Evolutionary conservation across 2,888 invertebrate genomes (phyloP).

Genomic region (Papilio gigon): DNA sequence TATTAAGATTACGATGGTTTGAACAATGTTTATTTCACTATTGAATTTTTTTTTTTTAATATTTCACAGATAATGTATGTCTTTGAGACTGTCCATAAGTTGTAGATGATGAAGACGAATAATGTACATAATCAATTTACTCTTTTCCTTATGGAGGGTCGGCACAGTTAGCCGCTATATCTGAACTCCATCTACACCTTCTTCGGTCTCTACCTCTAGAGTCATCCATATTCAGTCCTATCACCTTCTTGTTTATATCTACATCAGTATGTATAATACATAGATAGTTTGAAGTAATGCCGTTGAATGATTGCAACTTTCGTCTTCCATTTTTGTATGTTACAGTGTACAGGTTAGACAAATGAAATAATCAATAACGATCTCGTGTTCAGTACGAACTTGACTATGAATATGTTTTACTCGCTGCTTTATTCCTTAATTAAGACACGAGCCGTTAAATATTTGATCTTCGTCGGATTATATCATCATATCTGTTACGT

Average conservation of each 20-base stretch:
- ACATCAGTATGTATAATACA: too few species aligned
- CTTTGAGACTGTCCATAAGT: neutral
- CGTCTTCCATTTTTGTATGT: neutral
- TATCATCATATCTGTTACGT: neutral
- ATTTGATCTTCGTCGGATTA: neutral
- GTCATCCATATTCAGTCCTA: too few species aligned
- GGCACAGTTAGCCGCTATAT: too few species aligned
- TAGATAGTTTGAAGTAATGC: too few species aligned
- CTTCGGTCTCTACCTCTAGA: too few species aligned
- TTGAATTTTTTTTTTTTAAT: neutral
- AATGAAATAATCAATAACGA: neutral
- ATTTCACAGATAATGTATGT: neutral
- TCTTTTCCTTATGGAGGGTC: too few species aligned
- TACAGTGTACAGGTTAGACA: too few species aligned
- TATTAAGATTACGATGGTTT: neutral
- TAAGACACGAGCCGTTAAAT: conserved; percentile 11
- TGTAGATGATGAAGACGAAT: neutral
- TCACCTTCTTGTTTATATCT: too few species aligned
- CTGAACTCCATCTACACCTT: too few species aligned
- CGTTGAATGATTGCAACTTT: neutral
- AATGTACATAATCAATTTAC: too few species aligned
- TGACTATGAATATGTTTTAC: conserved; percentile 4
- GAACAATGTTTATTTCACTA: conserved; percentile 8
- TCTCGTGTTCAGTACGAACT: neutral
- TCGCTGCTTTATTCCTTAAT: conserved; percentile 13